Evolutionary conservation across 2,888 invertebrate genomes (phyloP), one percentile per base, ranked within the genome.

Genomic region (Oscheius sp.): DNA sequence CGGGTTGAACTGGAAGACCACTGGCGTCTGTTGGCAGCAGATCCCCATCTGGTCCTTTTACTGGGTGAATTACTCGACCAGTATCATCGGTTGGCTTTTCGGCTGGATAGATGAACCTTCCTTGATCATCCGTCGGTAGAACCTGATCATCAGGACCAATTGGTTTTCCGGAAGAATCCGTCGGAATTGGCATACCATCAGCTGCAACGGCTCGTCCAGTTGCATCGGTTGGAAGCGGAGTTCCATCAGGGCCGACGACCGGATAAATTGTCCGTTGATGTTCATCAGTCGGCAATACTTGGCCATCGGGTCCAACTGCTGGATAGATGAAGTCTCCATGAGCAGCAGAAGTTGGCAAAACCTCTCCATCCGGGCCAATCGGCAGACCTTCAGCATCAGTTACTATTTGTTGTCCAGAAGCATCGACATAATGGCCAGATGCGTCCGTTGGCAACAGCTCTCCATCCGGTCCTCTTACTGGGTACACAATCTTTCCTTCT

Each of bases 221-320:
- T 9, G 41, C 77, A 45, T 85, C 83, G 21, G 81, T 86, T 16
- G 80, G 77, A 1, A 76, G 69, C 6, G 63, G 45, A 69, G 72
- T 75, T 76, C 80, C 81, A 41, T 82, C 73, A n/a, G 72, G 76
- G 55, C 75, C 76, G 35, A 86, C 84, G 16, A 87, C 75, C 7
- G 76, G 78, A 49, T 76, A 74, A 74, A 76, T 70, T 46, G 76
- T 70, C n/a, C 77, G 74, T 69, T 78, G 70, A 52, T 74, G 74
- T 23, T 75, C 75, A 23, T 61, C 45, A 23, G 80, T 78, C 49
- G 76, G 72, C 25, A 87, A 58, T 12, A 76, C 76, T 2, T 45
- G 69, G 41, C 76, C 78, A 18, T 74, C 72, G 25, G 58, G 25
- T 18, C 70, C 69, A 6, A 76, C n/a, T 27, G 78, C 43, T 23